phyloP scores from a whole-genome alignment of 2,113 vertebrate genomes.

The Halcyon malimbica region DNA sequence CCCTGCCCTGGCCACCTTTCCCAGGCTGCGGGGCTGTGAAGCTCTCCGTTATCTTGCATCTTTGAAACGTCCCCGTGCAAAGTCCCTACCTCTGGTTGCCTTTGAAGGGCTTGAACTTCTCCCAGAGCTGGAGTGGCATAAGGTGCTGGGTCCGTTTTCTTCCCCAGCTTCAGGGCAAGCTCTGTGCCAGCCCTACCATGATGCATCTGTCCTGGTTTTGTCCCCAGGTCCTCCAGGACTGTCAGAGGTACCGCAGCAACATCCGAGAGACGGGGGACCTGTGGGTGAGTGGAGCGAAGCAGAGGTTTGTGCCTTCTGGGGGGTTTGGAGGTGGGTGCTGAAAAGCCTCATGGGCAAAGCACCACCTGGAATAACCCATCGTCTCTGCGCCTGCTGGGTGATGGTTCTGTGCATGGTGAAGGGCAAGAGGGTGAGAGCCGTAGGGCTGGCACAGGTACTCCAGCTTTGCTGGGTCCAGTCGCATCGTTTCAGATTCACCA shows the following conservation, averaged over 20 bases:
- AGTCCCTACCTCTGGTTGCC: neutral
- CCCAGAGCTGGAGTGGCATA: neutral
- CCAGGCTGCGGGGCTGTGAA: neutral
- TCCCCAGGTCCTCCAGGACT: slow-evolving; percentile 91
- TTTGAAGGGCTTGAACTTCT: neutral
- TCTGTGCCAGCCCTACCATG: fast-evolving
- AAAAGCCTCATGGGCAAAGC: fast-evolving
- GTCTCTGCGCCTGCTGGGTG: neutral
- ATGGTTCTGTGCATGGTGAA: fast-evolving
- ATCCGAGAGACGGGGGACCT: slow-evolving; percentile 88
- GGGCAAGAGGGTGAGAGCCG: neutral
- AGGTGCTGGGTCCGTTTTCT: neutral
- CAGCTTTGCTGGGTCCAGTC: neutral
- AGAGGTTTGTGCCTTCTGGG: neutral
- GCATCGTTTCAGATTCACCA: fast-evolving
- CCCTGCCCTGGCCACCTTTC: neutral
- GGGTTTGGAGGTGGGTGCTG: neutral
- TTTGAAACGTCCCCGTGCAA: neutral
- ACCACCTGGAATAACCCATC: neutral
- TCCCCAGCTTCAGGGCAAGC: neutral
- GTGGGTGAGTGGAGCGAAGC: slow-evolving; percentile 81
- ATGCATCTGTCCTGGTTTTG: neutral
- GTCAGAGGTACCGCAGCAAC: slow-evolving; percentile 90
- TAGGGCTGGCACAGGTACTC: fast-evolving
- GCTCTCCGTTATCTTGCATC: fast-evolving